phyloP scores from a whole-genome alignment of 1,140 invertebrate species.

The Cephus cinctus region DNA sequence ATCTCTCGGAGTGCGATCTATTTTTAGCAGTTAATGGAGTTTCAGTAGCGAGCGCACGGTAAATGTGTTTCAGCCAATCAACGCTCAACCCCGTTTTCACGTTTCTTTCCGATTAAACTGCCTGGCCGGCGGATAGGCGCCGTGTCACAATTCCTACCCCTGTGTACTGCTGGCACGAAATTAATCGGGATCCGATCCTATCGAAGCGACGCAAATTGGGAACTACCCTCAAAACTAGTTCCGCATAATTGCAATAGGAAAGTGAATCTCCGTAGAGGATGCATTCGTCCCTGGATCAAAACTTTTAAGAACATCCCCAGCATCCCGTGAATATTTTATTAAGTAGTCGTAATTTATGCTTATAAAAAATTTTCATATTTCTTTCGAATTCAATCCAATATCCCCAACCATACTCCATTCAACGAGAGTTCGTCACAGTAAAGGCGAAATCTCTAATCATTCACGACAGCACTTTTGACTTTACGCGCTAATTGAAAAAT shows the following conservation, averaged over 20 bases:
- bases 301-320: too few species aligned
- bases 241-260: constrained; percentile 44
- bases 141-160: constrained; percentile 31
- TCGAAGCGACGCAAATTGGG: constrained; percentile 41
- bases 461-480: too few species aligned
- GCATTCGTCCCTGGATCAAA: too few species aligned
- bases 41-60: constrained; percentile 18
- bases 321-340: too few species aligned
- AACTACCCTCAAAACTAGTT: constrained; percentile 44
- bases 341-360: too few species aligned
- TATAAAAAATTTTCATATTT: too few species aligned
- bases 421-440: too few species aligned
- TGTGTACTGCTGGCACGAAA: constrained; percentile 26
- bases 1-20: constrained; percentile 29
- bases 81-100: constrained; percentile 27
- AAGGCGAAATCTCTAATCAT: too few species aligned
- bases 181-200: constrained; percentile 45
- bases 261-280: constrained; percentile 43
- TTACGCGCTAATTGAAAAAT: constrained; percentile 9
- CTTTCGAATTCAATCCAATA: too few species aligned
- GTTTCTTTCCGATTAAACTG: constrained; percentile 42
- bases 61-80: constrained; percentile 36
- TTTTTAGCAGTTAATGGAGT: constrained; percentile 40
- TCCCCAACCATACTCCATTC: too few species aligned
- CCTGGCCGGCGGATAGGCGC: not conserved